Percentiles rank a stretch among this genome's conserved stretches.
phyloP scores from a whole-genome alignment of 2,888 invertebrate genomes.

The Notodonta dromedarius region DNA sequence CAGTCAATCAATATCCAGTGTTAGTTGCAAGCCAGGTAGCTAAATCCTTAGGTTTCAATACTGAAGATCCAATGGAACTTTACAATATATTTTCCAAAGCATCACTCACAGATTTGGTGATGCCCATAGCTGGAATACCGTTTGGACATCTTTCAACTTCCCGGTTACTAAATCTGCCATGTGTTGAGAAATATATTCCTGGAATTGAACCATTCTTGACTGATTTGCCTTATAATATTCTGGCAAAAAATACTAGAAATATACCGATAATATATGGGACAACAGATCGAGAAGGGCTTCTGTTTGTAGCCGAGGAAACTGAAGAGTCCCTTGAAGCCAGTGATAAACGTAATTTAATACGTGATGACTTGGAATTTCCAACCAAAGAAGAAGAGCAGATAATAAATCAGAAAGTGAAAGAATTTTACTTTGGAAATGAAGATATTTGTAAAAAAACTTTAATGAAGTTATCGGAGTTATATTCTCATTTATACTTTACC shows the following conservation, averaged over 20 bases:
- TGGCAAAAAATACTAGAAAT: conserved; percentile 52
- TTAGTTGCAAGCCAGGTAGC: conserved; percentile 60
- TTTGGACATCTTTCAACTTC: conserved; percentile 54
- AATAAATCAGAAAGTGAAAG: conserved; percentile 49
- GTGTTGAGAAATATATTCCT: conserved; percentile 61
- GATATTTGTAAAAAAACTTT: conserved; percentile 54
- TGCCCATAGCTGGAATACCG: conserved; percentile 50
- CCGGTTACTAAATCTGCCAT: conserved; percentile 46
- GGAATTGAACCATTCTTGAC: conserved; percentile 59
- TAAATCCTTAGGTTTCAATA: conserved; percentile 57
- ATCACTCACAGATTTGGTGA: conserved; percentile 51
- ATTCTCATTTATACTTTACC: conserved; percentile 69
- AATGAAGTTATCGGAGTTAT: conserved; percentile 61
- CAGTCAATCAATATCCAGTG: conserved; percentile 63
- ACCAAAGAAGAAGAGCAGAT: conserved; percentile 50
- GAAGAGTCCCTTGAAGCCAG: conserved; percentile 46
- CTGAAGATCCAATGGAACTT: conserved; percentile 61
- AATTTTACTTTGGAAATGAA: conserved; percentile 75
- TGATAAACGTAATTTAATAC: conserved; percentile 58
- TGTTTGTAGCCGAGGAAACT: conserved; percentile 36
- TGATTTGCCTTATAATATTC: conserved; percentile 65
- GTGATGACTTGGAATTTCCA: conserved; percentile 64
- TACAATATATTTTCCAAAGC: conserved; percentile 59
- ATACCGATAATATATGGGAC: conserved; percentile 61
- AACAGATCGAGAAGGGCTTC: conserved; percentile 65